Evolutionary conservation across 1,140 invertebrate genomes (phyloP), one percentile per base, ranked within the genome.

Genomic region (Agraylea sexmaculata): DNA sequence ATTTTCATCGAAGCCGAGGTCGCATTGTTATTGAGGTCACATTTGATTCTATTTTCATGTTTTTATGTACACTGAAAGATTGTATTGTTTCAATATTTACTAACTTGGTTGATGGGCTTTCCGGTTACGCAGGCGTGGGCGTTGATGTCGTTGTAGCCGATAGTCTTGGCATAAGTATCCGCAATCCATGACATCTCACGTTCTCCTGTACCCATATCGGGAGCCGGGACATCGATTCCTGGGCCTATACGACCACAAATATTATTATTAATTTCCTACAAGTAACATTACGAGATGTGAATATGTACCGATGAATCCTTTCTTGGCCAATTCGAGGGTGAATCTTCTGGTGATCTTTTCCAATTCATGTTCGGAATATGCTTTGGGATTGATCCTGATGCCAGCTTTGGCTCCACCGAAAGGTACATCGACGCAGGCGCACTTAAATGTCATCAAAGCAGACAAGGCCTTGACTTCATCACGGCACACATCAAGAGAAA

Each of bases 151-250:
- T 83, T 73, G 63, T 79, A 82, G 57, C 91, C 93, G 55, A 96
- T 80, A 23, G 95, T 99, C 64, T 96, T 94, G 25, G 89, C 83
- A 62, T 96, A 99, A 0, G 95, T 99, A 57, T 99, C 95, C 4
- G 94, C 92, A 59, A 99, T 96, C 94, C 93, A 99, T 25, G 88
- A 91, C 95, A 99, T 99, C 68, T 98, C 94, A 31, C 93, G 75
- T 65, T 98, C 95, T 23, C 92, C 91, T 10, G 95, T 99, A 28
- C 94, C 94, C 90, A 96, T 94, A 54, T 89, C 86, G 28, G 95
- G 95, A 25, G 95, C 95, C 28, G 93, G 93, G 6, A 99, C 93
- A 71, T 99, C 93, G 38, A 96, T 80, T 47, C 90, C 92, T 47
- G 93, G 92, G 56, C 89, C 87, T 87, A 56, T 12, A 57, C n/a